phyloP scores from a whole-genome alignment of 2,113 vertebrate genomes.

The Gallinago jamesoni region DNA sequence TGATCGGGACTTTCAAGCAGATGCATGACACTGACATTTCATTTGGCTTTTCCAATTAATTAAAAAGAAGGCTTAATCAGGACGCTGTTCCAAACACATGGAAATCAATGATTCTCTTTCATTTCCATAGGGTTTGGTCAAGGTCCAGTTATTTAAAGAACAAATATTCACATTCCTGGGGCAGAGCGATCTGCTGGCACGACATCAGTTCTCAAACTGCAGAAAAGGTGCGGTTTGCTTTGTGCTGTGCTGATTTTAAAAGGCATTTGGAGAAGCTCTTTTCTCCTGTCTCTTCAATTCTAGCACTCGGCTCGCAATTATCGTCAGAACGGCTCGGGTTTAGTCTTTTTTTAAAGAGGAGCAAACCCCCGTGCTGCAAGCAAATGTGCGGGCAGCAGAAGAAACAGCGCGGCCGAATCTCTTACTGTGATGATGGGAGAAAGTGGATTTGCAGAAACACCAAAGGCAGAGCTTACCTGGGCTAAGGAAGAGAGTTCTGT shows the following conservation, averaged over 20 bases:
- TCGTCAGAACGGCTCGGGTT: neutral
- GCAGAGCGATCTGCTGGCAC: neutral
- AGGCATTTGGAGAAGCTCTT: neutral
- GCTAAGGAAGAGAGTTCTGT: rapidly evolving
- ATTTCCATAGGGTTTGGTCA: neutral
- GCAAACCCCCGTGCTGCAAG: rapidly evolving
- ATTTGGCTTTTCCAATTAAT: neutral
- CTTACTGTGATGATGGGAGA: neutral
- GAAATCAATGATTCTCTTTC: neutral
- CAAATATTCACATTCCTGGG: slow-evolving; percentile 19
- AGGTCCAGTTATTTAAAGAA: slow-evolving; percentile 5
- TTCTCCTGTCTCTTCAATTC: neutral
- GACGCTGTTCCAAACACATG: neutral
- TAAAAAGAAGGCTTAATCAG: neutral
- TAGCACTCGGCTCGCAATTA: neutral
- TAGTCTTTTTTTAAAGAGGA: neutral
- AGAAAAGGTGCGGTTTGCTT: neutral
- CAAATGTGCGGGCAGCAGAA: rapidly evolving
- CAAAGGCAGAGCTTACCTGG: neutral
- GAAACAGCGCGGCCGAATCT: neutral
- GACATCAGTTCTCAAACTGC: neutral
- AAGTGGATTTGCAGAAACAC: neutral
- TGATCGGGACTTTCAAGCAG: neutral
- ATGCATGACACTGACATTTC: neutral
- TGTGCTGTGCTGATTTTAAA: neutral